Conservation (phyloP, 2,888 invertebrate genomes). For the Oligia latruncula region DNA sequence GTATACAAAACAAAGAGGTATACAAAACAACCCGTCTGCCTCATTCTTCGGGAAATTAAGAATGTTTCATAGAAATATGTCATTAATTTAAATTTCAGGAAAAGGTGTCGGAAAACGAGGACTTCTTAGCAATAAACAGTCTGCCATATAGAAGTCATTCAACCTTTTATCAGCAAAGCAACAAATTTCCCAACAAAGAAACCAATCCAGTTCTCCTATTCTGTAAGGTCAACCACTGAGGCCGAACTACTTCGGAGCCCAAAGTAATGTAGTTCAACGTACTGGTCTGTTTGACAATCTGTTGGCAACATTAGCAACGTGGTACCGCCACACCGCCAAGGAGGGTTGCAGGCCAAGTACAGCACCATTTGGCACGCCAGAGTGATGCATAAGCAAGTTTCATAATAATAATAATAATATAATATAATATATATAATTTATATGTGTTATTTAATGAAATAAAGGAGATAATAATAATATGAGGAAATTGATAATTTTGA, state of each 20-base stretch:
- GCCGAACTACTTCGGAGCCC: not conserved
- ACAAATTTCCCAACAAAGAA: slow-evolving; percentile 9
- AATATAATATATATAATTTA: too few relatives aligned
- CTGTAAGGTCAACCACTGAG: slow-evolving; percentile 27
- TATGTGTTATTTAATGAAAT: too few relatives aligned
- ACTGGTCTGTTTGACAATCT: slow-evolving; percentile 43
- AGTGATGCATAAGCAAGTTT: slow-evolving; percentile 30
- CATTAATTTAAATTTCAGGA: not conserved
- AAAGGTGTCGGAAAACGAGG: not conserved
- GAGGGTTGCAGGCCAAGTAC: slow-evolving; percentile 12
- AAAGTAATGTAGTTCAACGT: slow-evolving; percentile 39
- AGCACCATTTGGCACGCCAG: slow-evolving; percentile 41
- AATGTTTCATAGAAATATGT: not conserved
- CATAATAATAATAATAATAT: slow-evolving; percentile 4
- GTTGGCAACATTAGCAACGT: slow-evolving; percentile 48
- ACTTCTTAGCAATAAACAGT: not conserved
- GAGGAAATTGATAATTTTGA: not conserved
- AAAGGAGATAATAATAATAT: not conserved
- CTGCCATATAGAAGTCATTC: not conserved
- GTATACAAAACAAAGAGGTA: not conserved
- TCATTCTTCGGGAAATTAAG: not conserved
- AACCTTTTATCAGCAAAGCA: slow-evolving; percentile 10
- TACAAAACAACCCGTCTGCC: not conserved
- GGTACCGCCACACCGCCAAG: slow-evolving; percentile 17
- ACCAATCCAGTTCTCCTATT: slow-evolving; percentile 1